These are phyloP conservation scores for Meloe dianella DNA, from an alignment of 2,888 invertebrate genomes.

Conservation along the genomic window DNA sequence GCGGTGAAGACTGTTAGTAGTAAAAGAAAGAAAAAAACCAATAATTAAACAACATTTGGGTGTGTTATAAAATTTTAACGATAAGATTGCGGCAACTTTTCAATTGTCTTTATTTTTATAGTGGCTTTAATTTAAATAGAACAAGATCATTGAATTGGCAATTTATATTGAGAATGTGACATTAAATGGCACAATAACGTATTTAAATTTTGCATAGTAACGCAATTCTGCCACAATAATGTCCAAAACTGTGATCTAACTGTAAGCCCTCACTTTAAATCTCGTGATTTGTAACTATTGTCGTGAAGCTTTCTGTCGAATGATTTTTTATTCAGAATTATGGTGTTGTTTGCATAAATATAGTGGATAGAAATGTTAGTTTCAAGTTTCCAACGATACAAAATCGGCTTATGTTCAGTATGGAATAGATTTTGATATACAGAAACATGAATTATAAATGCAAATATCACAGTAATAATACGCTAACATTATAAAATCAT, in stretches of 20 bases:
- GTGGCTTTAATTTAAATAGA: not conserved
- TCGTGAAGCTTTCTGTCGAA: not conserved
- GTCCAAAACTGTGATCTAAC: not conserved
- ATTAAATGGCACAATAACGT: not conserved
- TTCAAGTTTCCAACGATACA: not conserved
- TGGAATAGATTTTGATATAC: not conserved
- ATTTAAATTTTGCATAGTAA: not conserved
- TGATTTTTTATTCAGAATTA: not conserved
- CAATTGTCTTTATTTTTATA: not conserved
- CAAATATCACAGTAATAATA: not conserved
- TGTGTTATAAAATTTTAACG: not conserved
- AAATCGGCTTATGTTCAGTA: not conserved
- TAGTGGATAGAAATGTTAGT: not conserved
- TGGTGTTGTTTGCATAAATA: not conserved
- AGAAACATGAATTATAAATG: not conserved
- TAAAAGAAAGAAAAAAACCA: too few relatives aligned
- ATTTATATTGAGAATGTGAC: not conserved
- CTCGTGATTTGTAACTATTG: not conserved
- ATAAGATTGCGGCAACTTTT: not conserved
- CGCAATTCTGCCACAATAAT: conserved; percentile 1
- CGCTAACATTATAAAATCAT: not conserved
- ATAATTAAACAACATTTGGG: too few relatives aligned
- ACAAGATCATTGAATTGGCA: not conserved
- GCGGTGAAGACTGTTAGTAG: too few relatives aligned
- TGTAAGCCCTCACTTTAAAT: not conserved